These are phyloP conservation scores for Solen grandis DNA, from an alignment of 1,140 invertebrate species.

Conservation along the genomic window DNA sequence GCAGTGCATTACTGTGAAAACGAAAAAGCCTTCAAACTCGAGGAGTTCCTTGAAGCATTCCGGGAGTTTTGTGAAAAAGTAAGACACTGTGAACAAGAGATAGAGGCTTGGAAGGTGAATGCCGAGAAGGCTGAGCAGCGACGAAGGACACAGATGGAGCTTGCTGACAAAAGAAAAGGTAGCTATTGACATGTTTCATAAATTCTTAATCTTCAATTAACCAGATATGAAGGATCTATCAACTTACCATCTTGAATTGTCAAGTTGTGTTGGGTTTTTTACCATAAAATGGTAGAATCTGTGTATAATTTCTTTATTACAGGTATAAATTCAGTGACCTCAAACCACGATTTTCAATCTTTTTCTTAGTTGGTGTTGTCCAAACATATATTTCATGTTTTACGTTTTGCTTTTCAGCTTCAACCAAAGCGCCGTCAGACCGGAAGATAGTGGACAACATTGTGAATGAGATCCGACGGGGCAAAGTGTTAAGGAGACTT, in stretches of 20 bases:
- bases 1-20: constrained; percentile 80
- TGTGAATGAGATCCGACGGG: constrained; percentile 74
- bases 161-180: constrained; percentile 14
- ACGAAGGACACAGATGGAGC: constrained; percentile 2
- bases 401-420: too few species aligned
- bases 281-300: too few species aligned
- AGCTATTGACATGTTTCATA: background rate
- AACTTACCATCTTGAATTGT: too few species aligned
- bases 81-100: constrained; percentile 74
- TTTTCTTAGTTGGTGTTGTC: too few species aligned
- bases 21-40: constrained; percentile 75
- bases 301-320: too few species aligned
- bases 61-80: constrained; percentile 77
- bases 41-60: constrained; percentile 78
- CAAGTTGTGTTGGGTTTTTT: too few species aligned
- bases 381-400: too few species aligned
- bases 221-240: too few species aligned
- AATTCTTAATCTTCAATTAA: too few species aligned
- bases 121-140: constrained; percentile 29
- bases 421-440: constrained; percentile 36
- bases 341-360: too few species aligned
- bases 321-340: too few species aligned
- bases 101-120: constrained; percentile 31
- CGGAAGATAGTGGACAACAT: constrained; percentile 77
- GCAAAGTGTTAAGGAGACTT: constrained; percentile 73